These are phyloP conservation scores for Adrianichthys oophorus DNA, from an alignment of 2,797 vertebrate species.

Conservation along the genomic window DNA sequence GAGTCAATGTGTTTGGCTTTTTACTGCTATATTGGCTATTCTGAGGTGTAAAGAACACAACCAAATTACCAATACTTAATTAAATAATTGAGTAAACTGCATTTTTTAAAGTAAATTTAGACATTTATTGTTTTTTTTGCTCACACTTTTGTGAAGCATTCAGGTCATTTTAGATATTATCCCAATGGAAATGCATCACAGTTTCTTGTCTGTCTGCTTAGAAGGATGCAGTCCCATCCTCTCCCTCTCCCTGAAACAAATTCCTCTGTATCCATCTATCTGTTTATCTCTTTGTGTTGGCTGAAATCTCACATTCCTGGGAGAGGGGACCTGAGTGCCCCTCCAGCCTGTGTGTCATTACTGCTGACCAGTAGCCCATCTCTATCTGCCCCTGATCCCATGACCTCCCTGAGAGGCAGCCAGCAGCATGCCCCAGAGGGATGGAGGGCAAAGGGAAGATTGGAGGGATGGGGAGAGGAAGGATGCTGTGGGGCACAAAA, in stretches of 20 bases:
- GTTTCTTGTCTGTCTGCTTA: conserved; percentile 15
- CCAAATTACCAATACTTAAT: no score
- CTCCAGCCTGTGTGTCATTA: conserved; percentile 77
- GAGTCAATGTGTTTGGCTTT: no score
- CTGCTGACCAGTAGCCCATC: conserved; percentile 73
- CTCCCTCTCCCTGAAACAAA: conserved; percentile 39
- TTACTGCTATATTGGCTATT: no score
- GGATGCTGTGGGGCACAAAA: conserved; percentile 10
- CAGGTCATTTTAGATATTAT: conserved; percentile 53
- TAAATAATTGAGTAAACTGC: no score
- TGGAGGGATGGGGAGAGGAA: conserved; percentile 5
- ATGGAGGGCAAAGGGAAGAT: conserved; percentile 20
- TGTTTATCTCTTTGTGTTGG: conserved; percentile 49
- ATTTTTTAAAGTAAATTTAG: no score
- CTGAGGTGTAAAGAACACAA: no score
- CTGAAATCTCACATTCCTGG: conserved; percentile 52
- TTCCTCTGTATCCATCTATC: conserved; percentile 45
- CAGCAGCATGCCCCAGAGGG: conserved; percentile 36
- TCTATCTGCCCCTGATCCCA: conserved; percentile 72
- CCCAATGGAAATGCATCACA: conserved; percentile 45
- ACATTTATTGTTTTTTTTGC: no score
- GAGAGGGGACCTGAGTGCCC: conserved; percentile 60
- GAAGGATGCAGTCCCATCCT: conserved; percentile 34
- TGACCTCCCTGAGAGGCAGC: conserved; percentile 66
- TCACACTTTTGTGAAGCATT: conserved; percentile 12